Percentiles rank a stretch among this genome's conserved stretches.
Evolutionary conservation across 2,888 invertebrate genomes (phyloP).

Genomic region (Tuberolachnus salignus): DNA sequence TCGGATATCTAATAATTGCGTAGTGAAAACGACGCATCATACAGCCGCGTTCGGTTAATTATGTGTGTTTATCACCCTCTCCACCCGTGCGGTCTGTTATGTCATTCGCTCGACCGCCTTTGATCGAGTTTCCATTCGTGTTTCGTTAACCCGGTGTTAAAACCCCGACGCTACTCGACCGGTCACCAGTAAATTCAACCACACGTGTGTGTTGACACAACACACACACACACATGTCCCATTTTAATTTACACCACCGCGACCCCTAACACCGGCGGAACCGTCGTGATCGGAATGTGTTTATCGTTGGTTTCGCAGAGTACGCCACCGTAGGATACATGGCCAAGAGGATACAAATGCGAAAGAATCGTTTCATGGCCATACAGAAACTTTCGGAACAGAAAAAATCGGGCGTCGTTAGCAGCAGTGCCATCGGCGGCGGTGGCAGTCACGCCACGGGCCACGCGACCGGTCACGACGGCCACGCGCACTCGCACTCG

Average conservation of each 20-base stretch:
- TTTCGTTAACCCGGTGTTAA: too few relatives aligned
- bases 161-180: too few relatives aligned
- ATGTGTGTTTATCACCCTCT: too few relatives aligned
- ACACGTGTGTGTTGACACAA: too few relatives aligned
- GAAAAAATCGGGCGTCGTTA: conserved; percentile 76
- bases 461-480: conserved; percentile 65
- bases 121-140: not conserved
- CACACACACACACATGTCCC: too few relatives aligned
- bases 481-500: conserved; percentile 66
- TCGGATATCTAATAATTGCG: not conserved
- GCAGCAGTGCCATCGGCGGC: conserved; percentile 69
- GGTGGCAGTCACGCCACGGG: conserved; percentile 74
- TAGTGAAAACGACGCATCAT: not conserved
- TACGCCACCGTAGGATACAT: conserved; percentile 98
- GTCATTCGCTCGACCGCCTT: not conserved
- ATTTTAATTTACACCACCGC: too few relatives aligned
- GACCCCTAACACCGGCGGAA: not conserved
- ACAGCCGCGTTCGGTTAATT: too few relatives aligned
- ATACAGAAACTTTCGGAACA: conserved; percentile 91
- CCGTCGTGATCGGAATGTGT: not conserved
- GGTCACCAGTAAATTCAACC: too few relatives aligned
- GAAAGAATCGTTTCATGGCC: conserved; percentile 88
- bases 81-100: too few relatives aligned
- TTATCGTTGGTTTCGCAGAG: conserved; percentile 70
- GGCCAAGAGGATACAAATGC: conserved; percentile 96